A percentile compares a stretch with the other conserved stretches of the same genome.
phyloP scores from a whole-genome alignment of 2,888 invertebrate species.

The Eustalomyia histrio region DNA sequence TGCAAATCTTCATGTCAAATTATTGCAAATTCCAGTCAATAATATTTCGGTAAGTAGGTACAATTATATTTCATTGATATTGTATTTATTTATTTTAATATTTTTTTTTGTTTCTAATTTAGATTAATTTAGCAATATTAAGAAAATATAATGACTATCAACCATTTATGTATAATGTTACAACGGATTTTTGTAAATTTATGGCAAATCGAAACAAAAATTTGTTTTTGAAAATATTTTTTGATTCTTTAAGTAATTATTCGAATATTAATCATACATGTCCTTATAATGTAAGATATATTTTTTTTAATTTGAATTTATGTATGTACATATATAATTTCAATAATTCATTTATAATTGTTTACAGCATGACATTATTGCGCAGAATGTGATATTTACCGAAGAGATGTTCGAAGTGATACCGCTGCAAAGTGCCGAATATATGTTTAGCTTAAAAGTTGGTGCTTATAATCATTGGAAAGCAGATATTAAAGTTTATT shows the following conservation, averaged over 20 bases:
- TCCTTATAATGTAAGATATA: conserved; percentile 29
- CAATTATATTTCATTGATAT: too few relatives aligned
- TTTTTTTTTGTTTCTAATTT: not conserved
- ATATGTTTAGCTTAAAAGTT: too few relatives aligned
- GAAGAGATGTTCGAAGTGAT: too few relatives aligned
- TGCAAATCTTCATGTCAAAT: not conserved
- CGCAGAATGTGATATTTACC: too few relatives aligned
- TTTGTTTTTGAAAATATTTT: conserved; percentile 18
- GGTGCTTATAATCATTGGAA: too few relatives aligned
- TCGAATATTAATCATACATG: conserved; percentile 57
- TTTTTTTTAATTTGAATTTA: not conserved
- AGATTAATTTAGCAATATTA: not conserved
- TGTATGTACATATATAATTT: too few relatives aligned
- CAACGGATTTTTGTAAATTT: conserved; percentile 37
- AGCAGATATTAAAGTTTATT: too few relatives aligned
- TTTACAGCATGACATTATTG: too few relatives aligned
- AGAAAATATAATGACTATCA: conserved; percentile 41
- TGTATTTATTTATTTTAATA: not conserved
- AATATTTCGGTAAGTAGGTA: conserved; percentile 41
- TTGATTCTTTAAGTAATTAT: not conserved
- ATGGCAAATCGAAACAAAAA: conserved; percentile 3
- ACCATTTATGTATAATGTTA: conserved; percentile 46
- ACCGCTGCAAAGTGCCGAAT: too few relatives aligned
- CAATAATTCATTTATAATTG: too few relatives aligned
- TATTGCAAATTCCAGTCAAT: conserved; percentile 12